Percentiles rank a stretch among this genome's conserved stretches.
These are phyloP conservation scores for Wiebesia pumilae DNA, from an alignment of 1,140 invertebrate genomes.

Conservation along the genomic window DNA sequence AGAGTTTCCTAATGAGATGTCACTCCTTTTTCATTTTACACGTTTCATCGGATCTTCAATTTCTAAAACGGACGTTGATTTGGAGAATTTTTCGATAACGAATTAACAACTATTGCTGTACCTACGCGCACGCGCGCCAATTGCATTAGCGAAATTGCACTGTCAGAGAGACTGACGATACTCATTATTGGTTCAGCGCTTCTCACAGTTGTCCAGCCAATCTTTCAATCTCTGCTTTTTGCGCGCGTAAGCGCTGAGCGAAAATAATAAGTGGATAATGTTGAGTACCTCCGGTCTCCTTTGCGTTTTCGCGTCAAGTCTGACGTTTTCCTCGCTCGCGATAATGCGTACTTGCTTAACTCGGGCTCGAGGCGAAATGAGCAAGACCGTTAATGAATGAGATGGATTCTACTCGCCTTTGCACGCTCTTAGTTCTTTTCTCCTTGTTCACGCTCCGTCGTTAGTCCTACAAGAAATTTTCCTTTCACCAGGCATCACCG, in stretches of 20 bases:
- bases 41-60: background rate
- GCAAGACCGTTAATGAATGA: slow-evolving; percentile 48
- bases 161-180: slow-evolving; percentile 60
- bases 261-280: slow-evolving; percentile 39
- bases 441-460: slow-evolving; percentile 11
- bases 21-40: slow-evolving; percentile 26
- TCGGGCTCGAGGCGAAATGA: slow-evolving; percentile 33
- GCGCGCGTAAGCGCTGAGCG: no score
- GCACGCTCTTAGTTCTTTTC: background rate
- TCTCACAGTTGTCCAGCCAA: slow-evolving; percentile 38
- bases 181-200: slow-evolving; percentile 37
- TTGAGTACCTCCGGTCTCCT: background rate
- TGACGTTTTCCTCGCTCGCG: background rate
- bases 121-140: background rate
- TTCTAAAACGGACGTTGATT: background rate
- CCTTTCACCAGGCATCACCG: slow-evolving; percentile 29
- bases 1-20: slow-evolving; percentile 60
- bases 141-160: slow-evolving; percentile 63
- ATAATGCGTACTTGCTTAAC: background rate
- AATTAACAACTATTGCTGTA: no score
- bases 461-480: background rate
- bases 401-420: slow-evolving; percentile 45
- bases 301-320: background rate
- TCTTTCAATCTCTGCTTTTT: slow-evolving; percentile 4
- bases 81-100: no score